Conservation (phyloP, 92 coral and sea anemone genomes). For the Palythoa grandiflora region DNA sequence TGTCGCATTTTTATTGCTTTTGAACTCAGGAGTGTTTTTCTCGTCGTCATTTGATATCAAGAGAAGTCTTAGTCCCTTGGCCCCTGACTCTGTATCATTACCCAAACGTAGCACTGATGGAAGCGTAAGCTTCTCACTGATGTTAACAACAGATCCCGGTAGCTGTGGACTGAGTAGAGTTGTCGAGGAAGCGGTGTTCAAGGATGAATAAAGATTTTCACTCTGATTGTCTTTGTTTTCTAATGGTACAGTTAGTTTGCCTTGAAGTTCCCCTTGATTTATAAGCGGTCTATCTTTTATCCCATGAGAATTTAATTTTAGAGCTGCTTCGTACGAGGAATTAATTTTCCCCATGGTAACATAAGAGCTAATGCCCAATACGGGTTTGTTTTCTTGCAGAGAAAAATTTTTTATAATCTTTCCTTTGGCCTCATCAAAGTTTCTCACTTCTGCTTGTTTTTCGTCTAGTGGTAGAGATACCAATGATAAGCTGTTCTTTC, state of each 20-base stretch:
- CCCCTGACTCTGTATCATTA: constrained; percentile 7
- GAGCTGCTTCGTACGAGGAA: constrained; percentile 25
- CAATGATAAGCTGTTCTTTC: not conserved
- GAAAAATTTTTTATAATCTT: not conserved
- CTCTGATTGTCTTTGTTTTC: not conserved
- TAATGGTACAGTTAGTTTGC: not conserved
- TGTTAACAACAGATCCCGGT: constrained; percentile 10
- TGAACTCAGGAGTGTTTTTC: not conserved
- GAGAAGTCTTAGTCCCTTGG: constrained; percentile 23
- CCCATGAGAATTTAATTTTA: not conserved
- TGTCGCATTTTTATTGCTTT: not conserved
- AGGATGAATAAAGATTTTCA: not conserved
- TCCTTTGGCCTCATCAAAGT: not conserved
- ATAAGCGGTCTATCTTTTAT: not conserved
- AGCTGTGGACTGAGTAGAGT: not conserved
- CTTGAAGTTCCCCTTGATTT: constrained; percentile 23
- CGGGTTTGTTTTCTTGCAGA: not conserved
- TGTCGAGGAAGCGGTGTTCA: not conserved
- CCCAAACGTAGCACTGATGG: constrained; percentile 24
- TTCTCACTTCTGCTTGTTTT: constrained; percentile 25
- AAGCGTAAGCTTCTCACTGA: constrained; percentile 5
- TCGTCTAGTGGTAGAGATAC: not conserved
- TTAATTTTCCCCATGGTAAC: constrained; percentile 41
- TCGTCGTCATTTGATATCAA: constrained; percentile 38
- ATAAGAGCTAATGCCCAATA: not conserved